Base-by-base conservation (phyloP, 2,888 invertebrate genomes). In the Yponomeuta evonymella region DNA sequence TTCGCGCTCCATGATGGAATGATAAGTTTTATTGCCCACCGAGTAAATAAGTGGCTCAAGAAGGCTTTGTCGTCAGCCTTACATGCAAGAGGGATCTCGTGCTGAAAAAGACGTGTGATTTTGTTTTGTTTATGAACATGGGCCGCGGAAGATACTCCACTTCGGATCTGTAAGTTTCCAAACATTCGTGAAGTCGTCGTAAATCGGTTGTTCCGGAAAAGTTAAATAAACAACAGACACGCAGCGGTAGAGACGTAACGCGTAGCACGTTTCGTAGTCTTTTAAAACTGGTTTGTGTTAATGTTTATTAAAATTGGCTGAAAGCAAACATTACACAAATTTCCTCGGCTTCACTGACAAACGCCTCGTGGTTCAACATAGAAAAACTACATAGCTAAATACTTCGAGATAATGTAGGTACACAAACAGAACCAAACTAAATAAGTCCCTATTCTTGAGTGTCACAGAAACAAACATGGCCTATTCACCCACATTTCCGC, bases 141-240 rank as follows among this genome's bases (percentile, higher is more conserved):
- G 92, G 88, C 76, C 92, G 92, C 69, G 92, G 91, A 74, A 87
- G 92, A 83, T 90, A 87, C 78, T 91, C 92, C 73, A 88, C 90
- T 73, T 91, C 91, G 29, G 91, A 92, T 78, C 79, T 91, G 91
- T 91, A 79, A 92, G 92, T 88, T 33, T 63, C 33, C 9, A 62
- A 12, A 67, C 48, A 69, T 51, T 48, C 36, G 33, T 69, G 48
- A 23, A 51, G 11, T 51, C 67, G 67, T 48, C 36, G n/a, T 67
- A 48, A 48, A n/a, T 67, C 67, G 11, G 2, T 67, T 67, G 67
- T 67, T 15, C 23, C 67, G 36, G 36, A 48, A 36, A 58, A 15
- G 51, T 58, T 58, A 58, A 15, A 58, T 67, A 65, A 65, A 65
- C 29, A 51, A 51, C 51, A 58, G 4, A 15, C 51, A 58, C 51